Conservation (phyloP, 1,140 invertebrate genomes). For the Mycetomoellerius zeteki region DNA sequence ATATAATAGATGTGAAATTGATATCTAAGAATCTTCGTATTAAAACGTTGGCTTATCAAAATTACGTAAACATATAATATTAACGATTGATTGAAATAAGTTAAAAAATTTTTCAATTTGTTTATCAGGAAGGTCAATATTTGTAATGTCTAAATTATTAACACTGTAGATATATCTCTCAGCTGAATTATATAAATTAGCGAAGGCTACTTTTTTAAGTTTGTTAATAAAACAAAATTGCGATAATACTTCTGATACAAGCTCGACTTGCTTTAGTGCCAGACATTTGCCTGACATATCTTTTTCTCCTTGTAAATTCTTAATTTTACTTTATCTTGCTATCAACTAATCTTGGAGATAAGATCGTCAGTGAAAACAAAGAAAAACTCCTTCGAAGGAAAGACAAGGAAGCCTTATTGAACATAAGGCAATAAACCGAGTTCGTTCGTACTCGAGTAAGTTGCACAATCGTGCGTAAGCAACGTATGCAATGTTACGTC, state of each 20-base stretch:
- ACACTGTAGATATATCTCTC: background rate
- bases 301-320: background rate
- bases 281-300: background rate
- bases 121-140: background rate
- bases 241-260: background rate
- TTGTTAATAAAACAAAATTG: background rate
- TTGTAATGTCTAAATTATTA: background rate
- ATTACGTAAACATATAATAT: background rate
- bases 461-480: background rate
- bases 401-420: background rate
- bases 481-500: constrained; percentile 5
- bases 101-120: background rate
- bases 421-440: background rate
- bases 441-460: background rate
- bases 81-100: background rate
- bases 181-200: background rate
- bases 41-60: background rate
- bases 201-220: background rate
- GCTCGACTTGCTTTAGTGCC: background rate
- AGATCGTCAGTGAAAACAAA: background rate
- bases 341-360: constrained; percentile 12
- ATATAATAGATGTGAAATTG: background rate
- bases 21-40: background rate
- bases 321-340: background rate
- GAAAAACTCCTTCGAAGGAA: background rate